phyloP scores from a whole-genome alignment of 2,113 vertebrate species.

The Charina bottae region DNA sequence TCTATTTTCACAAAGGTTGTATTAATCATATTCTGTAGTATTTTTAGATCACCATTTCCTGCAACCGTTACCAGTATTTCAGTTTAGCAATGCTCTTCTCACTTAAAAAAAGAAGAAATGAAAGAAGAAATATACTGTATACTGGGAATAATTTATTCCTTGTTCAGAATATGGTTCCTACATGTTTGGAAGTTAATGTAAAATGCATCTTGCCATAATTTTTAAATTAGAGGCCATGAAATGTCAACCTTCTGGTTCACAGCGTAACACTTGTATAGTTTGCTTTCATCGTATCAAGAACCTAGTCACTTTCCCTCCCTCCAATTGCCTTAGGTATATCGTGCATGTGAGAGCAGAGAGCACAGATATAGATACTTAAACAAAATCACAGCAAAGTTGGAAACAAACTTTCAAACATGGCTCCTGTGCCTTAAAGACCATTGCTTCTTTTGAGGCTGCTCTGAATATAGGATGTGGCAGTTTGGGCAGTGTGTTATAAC shows the following conservation, averaged over 20 bases:
- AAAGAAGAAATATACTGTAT: neutral
- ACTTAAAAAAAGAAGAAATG: neutral
- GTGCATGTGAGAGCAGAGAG: neutral
- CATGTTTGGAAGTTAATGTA: neutral
- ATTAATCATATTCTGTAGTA: neutral
- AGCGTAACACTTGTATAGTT: neutral
- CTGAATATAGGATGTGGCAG: slow-evolving; percentile 18
- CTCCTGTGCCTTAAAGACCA: slow-evolving; percentile 17
- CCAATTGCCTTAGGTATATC: neutral
- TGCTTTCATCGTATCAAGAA: slow-evolving; percentile 6
- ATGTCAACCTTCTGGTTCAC: neutral
- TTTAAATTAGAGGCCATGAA: neutral
- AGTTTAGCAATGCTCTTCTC: neutral
- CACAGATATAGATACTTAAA: slow-evolving; percentile 27
- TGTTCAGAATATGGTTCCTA: neutral
- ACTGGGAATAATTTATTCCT: neutral
- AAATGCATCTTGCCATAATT: neutral
- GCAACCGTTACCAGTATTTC: neutral
- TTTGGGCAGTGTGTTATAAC: slow-evolving; percentile 9
- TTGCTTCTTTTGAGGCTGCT: slow-evolving; percentile 4
- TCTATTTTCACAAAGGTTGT: neutral
- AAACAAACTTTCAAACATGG: neutral
- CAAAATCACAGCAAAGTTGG: slow-evolving; percentile 21
- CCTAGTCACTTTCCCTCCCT: neutral
- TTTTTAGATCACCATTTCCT: neutral